A percentile compares a stretch with the other conserved stretches of the same genome.
Conservation (phyloP, 2,888 invertebrate genomes). For the Elegia similella region DNA sequence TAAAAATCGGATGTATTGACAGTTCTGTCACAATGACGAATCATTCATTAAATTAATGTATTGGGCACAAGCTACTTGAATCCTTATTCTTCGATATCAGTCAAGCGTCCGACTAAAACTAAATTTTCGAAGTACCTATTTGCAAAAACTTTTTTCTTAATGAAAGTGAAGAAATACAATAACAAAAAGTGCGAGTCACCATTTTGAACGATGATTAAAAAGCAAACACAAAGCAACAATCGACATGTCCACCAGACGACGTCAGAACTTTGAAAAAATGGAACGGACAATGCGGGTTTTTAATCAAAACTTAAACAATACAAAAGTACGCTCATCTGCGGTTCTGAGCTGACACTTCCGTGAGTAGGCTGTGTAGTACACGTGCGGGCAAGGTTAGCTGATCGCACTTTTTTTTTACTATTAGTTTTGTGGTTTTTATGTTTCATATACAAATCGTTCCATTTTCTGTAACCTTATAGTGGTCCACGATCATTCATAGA, state of each 20-base stretch:
- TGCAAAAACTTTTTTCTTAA: too few species aligned
- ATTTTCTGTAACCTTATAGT: too few species aligned
- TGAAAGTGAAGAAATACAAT: neutral
- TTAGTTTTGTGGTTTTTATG: too few species aligned
- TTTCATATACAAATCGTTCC: too few species aligned
- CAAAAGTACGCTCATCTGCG: slow-evolving; percentile 32
- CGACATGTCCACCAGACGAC: slow-evolving; percentile 10
- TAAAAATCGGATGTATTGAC: too few species aligned
- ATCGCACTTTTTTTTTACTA: neutral
- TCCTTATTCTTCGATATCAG: too few species aligned
- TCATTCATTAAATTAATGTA: too few species aligned
- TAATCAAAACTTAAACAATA: slow-evolving; percentile 50
- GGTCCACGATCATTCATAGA: too few species aligned
- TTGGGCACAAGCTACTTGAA: too few species aligned
- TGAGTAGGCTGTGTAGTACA: slow-evolving; percentile 37
- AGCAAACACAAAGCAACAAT: slow-evolving; percentile 16
- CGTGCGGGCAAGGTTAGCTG: slow-evolving; percentile 15
- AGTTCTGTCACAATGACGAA: too few species aligned
- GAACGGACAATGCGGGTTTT: slow-evolving; percentile 32
- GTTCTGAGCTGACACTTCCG: slow-evolving; percentile 41
- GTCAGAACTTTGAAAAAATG: slow-evolving; percentile 22
- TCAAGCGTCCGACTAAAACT: too few species aligned
- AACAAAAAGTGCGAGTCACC: neutral
- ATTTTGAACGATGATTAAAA: slow-evolving; percentile 5
- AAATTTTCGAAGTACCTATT: too few species aligned